Evolutionary conservation across 1,140 invertebrate genomes (phyloP).

Genomic region (Helicoverpa armigera): DNA sequence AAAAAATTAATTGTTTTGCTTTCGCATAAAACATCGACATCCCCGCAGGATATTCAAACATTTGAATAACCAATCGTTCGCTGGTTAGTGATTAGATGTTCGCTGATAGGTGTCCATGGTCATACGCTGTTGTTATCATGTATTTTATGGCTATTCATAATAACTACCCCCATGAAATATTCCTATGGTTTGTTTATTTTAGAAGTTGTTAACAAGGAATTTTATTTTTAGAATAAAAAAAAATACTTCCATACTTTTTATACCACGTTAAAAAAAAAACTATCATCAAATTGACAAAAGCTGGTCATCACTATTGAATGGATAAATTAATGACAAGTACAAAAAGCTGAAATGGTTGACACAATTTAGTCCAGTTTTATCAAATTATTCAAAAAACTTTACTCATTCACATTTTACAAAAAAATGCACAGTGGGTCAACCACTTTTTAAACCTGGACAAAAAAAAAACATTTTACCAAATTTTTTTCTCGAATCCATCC

Average conservation of each 20-base stretch:
- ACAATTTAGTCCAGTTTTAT: too few species aligned
- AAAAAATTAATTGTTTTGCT: slow-evolving; percentile 3
- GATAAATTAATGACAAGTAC: background rate
- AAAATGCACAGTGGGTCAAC: background rate
- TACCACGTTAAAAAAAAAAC: too few species aligned
- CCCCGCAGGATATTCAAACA: slow-evolving; percentile 48
- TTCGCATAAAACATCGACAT: slow-evolving; percentile 31
- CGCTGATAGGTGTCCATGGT: background rate
- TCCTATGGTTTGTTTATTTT: background rate
- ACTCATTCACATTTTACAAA: too few species aligned
- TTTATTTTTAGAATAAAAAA: background rate
- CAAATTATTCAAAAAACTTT: too few species aligned
- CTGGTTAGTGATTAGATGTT: slow-evolving; percentile 42
- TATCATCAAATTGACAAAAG: too few species aligned
- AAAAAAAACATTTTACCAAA: too few species aligned
- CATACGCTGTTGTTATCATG: slow-evolving; percentile 21
- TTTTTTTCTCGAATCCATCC: background rate
- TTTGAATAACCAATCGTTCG: slow-evolving; percentile 57
- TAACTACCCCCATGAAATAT: slow-evolving; percentile 11
- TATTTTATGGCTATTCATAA: slow-evolving; percentile 22
- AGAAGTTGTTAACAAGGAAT: background rate
- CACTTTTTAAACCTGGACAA: background rate
- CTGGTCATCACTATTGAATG: too few species aligned
- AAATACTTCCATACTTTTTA: too few species aligned
- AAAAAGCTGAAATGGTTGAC: too few species aligned